Evolutionary conservation across 1,140 invertebrate genomes (phyloP).

Genomic region (Chionoecetes opilio): DNA sequence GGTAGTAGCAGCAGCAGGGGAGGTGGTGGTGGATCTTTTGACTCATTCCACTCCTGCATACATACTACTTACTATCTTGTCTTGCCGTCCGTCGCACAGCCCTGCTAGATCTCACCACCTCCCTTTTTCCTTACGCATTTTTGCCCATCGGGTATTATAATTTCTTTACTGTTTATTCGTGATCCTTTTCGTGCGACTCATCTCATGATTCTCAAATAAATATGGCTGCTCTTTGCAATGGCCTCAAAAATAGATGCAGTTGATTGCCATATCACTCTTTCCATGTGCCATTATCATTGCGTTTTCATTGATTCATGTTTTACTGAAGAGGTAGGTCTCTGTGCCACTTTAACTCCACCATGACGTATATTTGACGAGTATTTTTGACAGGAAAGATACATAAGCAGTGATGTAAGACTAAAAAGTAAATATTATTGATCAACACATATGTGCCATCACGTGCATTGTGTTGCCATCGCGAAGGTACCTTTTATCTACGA

Average conservation of each 20-base stretch:
- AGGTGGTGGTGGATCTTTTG: neutral
- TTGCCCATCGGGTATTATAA: no score
- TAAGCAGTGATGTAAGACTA: neutral
- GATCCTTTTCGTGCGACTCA: no score
- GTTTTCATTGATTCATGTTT: neutral
- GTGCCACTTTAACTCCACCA: neutral
- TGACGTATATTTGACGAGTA: neutral
- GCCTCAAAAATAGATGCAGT: neutral
- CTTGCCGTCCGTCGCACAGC: neutral
- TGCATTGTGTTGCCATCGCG: constrained; percentile 33
- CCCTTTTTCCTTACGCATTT: no score
- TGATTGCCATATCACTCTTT: neutral
- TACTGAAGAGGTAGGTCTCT: neutral
- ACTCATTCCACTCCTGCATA: neutral
- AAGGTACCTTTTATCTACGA: neutral
- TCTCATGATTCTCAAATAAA: no score
- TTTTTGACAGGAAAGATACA: neutral
- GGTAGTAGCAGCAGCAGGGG: no score
- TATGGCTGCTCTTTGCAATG: no score
- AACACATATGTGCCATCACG: constrained; percentile 47
- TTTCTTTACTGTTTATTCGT: no score
- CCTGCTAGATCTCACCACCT: neutral
- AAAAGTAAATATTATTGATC: neutral
- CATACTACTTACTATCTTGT: neutral
- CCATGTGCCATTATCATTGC: neutral